Conservation (phyloP, 1,140 invertebrate genomes). For the Adoxophyes honmai region DNA sequence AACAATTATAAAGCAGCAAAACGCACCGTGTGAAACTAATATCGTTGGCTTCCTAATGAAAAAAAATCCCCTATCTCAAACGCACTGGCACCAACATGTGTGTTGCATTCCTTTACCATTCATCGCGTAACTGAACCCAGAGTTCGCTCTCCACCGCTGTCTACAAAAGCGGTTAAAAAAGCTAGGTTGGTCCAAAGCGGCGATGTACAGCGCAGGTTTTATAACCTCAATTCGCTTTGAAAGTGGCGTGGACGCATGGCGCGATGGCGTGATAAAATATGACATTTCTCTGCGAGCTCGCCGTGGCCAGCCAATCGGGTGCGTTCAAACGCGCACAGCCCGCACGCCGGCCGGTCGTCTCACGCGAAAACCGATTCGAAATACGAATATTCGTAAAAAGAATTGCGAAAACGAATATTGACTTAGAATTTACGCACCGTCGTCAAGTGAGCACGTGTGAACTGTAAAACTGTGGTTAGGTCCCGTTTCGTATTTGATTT, state of each 20-base stretch:
- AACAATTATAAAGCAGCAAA: background rate
- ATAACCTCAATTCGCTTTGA: conserved; percentile 18
- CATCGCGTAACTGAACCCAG: background rate
- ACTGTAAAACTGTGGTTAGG: background rate
- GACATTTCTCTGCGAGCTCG: conserved; percentile 31
- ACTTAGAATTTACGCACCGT: background rate
- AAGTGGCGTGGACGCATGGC: conserved; percentile 42
- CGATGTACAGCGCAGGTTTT: background rate
- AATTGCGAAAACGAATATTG: background rate
- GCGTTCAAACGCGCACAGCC: conserved; percentile 7
- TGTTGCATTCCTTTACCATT: conserved; percentile 18
- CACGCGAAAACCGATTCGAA: background rate
- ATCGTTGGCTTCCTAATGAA: background rate
- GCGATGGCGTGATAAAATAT: conserved; percentile 34
- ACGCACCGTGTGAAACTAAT: background rate
- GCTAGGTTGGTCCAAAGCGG: background rate
- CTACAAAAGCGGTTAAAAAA: background rate
- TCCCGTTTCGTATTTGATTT: background rate
- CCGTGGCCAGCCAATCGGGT: conserved; percentile 9
- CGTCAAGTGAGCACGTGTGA: background rate
- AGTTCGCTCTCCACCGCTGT: background rate
- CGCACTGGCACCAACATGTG: background rate
- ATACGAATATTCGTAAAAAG: background rate
- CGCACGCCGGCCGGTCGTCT: conserved; percentile 2
- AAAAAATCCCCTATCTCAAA: background rate